Conservation (phyloP, 2,888 invertebrate species). For the Amblyjoppa proteus region DNA sequence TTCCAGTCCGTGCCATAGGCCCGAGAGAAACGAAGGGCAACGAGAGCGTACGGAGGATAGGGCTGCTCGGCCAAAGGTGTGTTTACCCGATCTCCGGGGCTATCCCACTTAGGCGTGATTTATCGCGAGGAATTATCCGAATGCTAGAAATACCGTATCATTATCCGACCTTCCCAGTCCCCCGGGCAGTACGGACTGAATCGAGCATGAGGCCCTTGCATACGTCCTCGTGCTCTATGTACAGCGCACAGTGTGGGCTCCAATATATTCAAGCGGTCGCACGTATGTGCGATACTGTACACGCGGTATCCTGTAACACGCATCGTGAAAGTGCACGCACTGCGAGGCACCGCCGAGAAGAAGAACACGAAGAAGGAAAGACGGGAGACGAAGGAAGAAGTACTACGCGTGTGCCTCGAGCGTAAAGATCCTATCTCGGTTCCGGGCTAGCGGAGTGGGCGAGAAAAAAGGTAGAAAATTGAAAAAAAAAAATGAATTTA, state of each 20-base stretch:
- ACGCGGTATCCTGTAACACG: constrained; percentile 58
- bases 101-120: constrained; percentile 82
- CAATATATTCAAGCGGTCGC: constrained; percentile 12
- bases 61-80: constrained; percentile 77
- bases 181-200: constrained; percentile 30
- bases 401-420: constrained; percentile 61
- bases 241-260: background rate
- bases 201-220: constrained; percentile 47
- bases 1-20: constrained; percentile 24
- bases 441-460: constrained; percentile 50
- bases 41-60: constrained; percentile 45
- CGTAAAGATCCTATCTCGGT: constrained; percentile 65
- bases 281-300: constrained; percentile 22
- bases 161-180: constrained; percentile 76
- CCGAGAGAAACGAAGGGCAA: constrained; percentile 46
- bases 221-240: constrained; percentile 52
- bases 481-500: constrained; percentile 50
- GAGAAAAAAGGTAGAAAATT: constrained; percentile 12
- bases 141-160: constrained; percentile 84
- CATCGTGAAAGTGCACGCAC: constrained; percentile 53
- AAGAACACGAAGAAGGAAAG: constrained; percentile 34
- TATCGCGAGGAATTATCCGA: constrained; percentile 84
- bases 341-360: constrained; percentile 33
- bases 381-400: constrained; percentile 34
- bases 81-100: constrained; percentile 81